Evolutionary conservation across 2,797 vertebrate species (phyloP).

Genomic region (Cossypha caffra): DNA sequence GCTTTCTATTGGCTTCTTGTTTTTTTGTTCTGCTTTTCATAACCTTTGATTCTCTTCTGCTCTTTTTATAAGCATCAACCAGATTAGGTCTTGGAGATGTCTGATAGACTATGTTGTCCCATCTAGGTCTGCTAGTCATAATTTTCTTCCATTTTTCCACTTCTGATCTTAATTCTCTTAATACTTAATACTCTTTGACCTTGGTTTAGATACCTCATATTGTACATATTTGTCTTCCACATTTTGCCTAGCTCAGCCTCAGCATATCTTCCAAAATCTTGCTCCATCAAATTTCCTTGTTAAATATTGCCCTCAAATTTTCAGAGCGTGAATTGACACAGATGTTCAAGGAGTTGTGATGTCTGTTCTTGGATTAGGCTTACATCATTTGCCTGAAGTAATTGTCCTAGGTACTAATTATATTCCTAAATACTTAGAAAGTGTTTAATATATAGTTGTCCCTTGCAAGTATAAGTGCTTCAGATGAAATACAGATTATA

Average conservation of each 20-base stretch:
- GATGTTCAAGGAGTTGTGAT: not conserved
- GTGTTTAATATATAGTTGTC: not conserved
- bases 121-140: not conserved
- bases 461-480: not conserved
- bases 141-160: not conserved
- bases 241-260: not conserved
- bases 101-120: not conserved
- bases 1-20: not conserved
- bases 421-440: not conserved
- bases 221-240: not conserved
- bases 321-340: not conserved
- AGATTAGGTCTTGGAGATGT: not conserved
- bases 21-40: not conserved
- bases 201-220: not conserved
- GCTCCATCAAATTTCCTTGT: not conserved
- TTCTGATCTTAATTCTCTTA: not conserved
- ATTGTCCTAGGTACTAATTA: not conserved
- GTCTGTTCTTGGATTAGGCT: not conserved
- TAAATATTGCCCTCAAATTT: not conserved
- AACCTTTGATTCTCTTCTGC: not conserved
- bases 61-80: not conserved
- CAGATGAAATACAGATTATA: not conserved
- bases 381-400: not conserved
- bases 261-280: not conserved
- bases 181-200: not conserved